These are phyloP conservation scores for Eulemur mongoz DNA, from an alignment of 2,797 vertebrate species.

Conservation along the genomic window DNA sequence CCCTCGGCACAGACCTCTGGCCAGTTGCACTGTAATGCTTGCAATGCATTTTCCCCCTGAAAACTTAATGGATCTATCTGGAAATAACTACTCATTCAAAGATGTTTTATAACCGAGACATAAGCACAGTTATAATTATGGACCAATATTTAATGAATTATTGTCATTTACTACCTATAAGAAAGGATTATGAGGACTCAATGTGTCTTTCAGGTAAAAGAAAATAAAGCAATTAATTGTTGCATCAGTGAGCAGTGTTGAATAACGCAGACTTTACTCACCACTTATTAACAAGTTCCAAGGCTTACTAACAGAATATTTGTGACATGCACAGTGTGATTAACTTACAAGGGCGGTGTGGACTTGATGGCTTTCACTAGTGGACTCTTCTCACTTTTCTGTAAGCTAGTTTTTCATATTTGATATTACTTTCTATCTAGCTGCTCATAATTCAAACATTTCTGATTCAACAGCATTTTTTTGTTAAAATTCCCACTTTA, in stretches of 20 bases:
- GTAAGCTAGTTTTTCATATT: neutral
- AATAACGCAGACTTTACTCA: neutral
- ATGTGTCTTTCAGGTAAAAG: neutral
- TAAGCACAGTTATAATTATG: neutral
- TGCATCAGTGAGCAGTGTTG: neutral
- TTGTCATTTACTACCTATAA: neutral
- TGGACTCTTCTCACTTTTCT: neutral
- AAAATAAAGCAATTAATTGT: neutral
- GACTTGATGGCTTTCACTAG: neutral
- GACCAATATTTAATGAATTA: neutral
- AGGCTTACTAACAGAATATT: neutral
- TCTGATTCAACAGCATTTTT: neutral
- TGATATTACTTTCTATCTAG: neutral
- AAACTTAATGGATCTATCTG: rapidly evolving
- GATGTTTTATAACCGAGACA: neutral
- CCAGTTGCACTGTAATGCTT: no score
- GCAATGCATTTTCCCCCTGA: rapidly evolving
- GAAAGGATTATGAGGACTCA: neutral
- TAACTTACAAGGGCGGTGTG: neutral
- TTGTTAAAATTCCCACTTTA: neutral
- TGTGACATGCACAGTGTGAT: neutral
- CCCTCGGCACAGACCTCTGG: neutral
- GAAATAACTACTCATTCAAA: neutral
- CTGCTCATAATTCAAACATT: neutral
- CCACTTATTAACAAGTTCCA: neutral